phyloP scores from a whole-genome alignment of 2,888 invertebrate genomes.

The Campoplex capitator region DNA sequence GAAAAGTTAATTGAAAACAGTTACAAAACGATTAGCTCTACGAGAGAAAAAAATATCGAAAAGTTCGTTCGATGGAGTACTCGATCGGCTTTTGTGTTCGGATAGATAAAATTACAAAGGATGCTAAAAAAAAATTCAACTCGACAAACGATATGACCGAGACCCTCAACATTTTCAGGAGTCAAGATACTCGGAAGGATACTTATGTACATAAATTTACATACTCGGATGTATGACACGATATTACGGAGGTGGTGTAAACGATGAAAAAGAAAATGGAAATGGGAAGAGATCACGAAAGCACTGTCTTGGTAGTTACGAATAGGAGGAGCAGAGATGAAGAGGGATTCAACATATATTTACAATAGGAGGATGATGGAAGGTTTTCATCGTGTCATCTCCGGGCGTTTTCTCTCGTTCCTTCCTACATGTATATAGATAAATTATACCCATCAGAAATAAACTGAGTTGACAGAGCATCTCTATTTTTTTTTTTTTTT shows the following conservation, averaged over 20 bases:
- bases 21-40: no score
- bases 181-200: neutral
- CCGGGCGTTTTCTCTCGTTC: constrained; percentile 39
- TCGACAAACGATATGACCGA: neutral
- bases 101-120: neutral
- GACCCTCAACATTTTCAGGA: neutral
- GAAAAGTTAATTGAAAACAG: no score
- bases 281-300: neutral
- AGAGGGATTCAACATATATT: neutral
- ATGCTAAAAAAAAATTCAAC: neutral
- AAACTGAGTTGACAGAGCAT: constrained; percentile 17
- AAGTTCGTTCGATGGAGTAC: neutral
- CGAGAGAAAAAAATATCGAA: neutral
- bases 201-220: neutral
- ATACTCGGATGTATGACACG: neutral
- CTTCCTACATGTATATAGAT: neutral
- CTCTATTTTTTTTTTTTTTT: neutral
- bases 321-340: constrained; percentile 28
- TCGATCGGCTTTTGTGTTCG: neutral
- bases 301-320: constrained; percentile 6
- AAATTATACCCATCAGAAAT: constrained; percentile 5
- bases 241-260: neutral
- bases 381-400: constrained; percentile 30
- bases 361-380: constrained; percentile 9
- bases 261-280: neutral